phyloP scores from a whole-genome alignment of 2,888 invertebrate genomes.

The Xylota sylvarum region DNA sequence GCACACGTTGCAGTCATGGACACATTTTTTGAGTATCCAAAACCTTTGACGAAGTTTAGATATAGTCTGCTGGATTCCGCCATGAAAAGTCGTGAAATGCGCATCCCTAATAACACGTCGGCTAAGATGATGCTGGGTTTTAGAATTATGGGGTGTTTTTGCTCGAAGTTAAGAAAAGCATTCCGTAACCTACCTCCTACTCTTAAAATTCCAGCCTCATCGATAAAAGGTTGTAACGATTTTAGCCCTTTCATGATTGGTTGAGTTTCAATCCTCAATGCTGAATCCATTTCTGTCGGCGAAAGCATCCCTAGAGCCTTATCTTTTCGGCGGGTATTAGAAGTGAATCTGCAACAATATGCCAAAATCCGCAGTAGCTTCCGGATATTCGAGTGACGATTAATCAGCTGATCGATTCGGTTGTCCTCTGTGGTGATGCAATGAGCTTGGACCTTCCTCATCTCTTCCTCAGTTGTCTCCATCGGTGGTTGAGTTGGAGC shows the following conservation, averaged over 20 bases:
- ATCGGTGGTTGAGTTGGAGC: no score
- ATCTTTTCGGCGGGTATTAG: no score
- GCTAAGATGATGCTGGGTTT: slow-evolving; percentile 5
- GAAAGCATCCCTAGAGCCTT: no score
- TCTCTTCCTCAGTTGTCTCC: no score
- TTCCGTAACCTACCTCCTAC: slow-evolving; percentile 34
- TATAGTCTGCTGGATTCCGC: slow-evolving; percentile 13
- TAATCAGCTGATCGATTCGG: no score
- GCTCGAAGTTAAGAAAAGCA: background rate
- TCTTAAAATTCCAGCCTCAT: slow-evolving; percentile 10
- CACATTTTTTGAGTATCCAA: slow-evolving; percentile 37
- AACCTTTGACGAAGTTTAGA: slow-evolving; percentile 3
- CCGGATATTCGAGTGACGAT: no score
- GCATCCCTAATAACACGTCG: slow-evolving; percentile 3
- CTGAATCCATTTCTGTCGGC: slow-evolving; percentile 2
- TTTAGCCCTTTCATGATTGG: slow-evolving; percentile 17
- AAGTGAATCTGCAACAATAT: no score
- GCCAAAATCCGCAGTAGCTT: no score
- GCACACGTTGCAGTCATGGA: slow-evolving; percentile 65
- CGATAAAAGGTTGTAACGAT: no score
- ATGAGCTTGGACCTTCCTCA: no score
- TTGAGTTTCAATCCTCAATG: background rate
- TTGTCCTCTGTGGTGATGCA: no score
- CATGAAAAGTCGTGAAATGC: background rate
- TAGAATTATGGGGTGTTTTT: no score